phyloP scores from a whole-genome alignment of 1,140 invertebrate genomes.

The Heterodera schachtii region DNA sequence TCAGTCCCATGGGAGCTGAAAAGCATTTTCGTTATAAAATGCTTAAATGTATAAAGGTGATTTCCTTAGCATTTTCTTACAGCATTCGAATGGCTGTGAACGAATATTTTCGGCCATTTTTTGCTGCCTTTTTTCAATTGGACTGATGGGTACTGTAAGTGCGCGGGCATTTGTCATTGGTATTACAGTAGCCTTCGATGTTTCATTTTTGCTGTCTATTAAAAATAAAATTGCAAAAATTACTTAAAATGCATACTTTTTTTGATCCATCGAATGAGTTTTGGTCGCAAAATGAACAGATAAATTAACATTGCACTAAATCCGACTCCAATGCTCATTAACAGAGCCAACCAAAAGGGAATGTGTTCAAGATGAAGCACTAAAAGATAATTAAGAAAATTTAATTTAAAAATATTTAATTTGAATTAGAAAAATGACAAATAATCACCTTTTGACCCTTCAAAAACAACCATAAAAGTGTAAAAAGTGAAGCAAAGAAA shows the following conservation, averaged over 20 bases:
- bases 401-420: not conserved
- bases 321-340: slow-evolving; percentile 75
- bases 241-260: not conserved
- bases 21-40: not conserved
- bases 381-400: slow-evolving; percentile 62
- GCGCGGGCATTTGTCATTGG: not conserved
- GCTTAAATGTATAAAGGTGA: too few species aligned
- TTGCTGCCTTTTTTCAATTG: not conserved
- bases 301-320: slow-evolving; percentile 75
- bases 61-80: not conserved
- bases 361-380: slow-evolving; percentile 84
- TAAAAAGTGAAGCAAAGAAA: slow-evolving; percentile 87
- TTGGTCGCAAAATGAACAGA: slow-evolving; percentile 69
- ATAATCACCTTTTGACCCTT: slow-evolving; percentile 80
- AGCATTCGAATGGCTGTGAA: slow-evolving; percentile 15
- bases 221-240: not conserved
- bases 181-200: not conserved
- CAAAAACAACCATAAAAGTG: slow-evolving; percentile 83
- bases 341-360: slow-evolving; percentile 79
- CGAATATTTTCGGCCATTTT: not conserved
- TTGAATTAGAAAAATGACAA: slow-evolving; percentile 17
- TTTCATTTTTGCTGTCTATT: not conserved
- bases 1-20: slow-evolving; percentile 40
- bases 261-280: slow-evolving; percentile 20
- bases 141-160: not conserved